These are phyloP conservation scores for Malachius bipustulatus DNA, from an alignment of 2,888 invertebrate genomes.

Conservation along the genomic window DNA sequence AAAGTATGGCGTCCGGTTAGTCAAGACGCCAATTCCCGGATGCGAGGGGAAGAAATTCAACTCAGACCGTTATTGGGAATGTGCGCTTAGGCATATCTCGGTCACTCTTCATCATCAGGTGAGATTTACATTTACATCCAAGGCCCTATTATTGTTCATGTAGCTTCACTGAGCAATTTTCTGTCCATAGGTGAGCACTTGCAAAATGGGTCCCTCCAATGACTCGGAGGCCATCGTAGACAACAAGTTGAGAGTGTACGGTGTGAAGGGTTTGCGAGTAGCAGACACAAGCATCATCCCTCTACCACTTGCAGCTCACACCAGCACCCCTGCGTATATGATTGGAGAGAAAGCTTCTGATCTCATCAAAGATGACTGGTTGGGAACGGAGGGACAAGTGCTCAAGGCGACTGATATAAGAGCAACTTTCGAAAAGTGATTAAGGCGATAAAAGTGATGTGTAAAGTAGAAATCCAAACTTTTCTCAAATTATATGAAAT, in stretches of 20 bases:
- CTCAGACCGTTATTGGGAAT: constrained; percentile 39
- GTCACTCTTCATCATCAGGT: constrained; percentile 39
- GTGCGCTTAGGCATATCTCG: constrained; percentile 36
- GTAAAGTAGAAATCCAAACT: too few species aligned
- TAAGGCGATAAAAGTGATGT: too few species aligned
- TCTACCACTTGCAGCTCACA: constrained; percentile 37
- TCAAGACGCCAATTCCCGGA: constrained; percentile 38
- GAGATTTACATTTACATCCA: too few species aligned
- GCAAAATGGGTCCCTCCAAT: constrained; percentile 40
- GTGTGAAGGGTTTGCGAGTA: constrained; percentile 38
- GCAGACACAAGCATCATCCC: constrained; percentile 44
- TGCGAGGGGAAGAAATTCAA: constrained; percentile 33
- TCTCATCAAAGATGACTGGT: constrained; percentile 35
- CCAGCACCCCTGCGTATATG: constrained; percentile 41
- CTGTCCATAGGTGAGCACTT: too few species aligned
- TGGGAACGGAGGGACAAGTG: too few species aligned
- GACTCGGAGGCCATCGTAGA: constrained; percentile 44
- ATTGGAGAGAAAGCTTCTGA: constrained; percentile 43
- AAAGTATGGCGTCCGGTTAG: constrained; percentile 44
- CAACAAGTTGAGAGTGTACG: constrained; percentile 38
- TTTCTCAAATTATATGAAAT: too few species aligned
- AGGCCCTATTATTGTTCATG: too few species aligned
- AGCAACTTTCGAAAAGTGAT: too few species aligned
- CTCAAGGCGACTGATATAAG: too few species aligned
- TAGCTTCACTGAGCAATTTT: too few species aligned